Evolutionary conservation across 2,113 vertebrate species (phyloP).

Genomic region (Petrocephalus zakoni): DNA sequence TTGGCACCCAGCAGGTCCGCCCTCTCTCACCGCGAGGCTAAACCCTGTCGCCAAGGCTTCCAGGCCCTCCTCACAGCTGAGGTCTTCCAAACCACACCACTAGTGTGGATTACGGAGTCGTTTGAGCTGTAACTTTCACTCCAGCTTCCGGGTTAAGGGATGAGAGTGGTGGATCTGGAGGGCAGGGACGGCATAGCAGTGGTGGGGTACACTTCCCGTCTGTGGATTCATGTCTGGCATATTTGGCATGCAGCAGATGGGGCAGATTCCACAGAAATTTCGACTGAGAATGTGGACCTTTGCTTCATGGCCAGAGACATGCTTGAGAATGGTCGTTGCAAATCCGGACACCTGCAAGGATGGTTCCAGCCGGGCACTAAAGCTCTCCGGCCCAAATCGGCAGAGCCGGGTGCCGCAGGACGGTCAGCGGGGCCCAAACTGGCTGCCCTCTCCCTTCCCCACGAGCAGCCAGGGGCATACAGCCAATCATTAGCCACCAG

Average conservation of each 20-base stretch:
- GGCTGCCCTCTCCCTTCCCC: background rate
- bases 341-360: background rate
- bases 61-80: background rate
- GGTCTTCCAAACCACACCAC: background rate
- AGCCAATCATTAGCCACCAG: background rate
- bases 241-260: background rate
- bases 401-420: background rate
- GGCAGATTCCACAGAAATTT: background rate
- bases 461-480: background rate
- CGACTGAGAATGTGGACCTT: background rate
- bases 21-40: background rate
- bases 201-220: background rate
- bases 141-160: background rate
- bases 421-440: background rate
- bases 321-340: background rate
- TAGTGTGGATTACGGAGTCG: background rate
- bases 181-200: background rate
- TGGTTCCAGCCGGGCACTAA: background rate
- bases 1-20: background rate
- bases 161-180: background rate
- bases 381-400: background rate
- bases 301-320: background rate
- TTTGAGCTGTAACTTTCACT: background rate
- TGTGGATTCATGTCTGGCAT: background rate
- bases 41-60: background rate